A percentile compares a stretch with the other conserved stretches of the same genome.
phyloP scores from a whole-genome alignment of 2,113 vertebrate genomes.

The Thymallus thymallus region DNA sequence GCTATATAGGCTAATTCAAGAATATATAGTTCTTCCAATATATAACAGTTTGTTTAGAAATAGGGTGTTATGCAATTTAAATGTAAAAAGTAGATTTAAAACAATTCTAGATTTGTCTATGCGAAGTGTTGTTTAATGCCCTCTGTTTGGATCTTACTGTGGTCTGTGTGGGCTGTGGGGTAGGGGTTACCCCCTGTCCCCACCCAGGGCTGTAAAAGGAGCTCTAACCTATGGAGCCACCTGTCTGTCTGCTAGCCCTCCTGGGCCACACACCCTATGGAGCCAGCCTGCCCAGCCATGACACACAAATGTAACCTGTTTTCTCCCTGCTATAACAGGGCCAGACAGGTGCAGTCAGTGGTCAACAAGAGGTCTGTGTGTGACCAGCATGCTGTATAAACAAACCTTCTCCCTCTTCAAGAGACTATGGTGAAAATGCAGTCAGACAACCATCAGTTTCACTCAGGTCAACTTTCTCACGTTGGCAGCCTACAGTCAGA shows the following conservation, averaged over 20 bases:
- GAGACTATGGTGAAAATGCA: conserved; percentile 20
- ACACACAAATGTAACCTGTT: conserved; percentile 55
- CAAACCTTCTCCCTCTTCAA: not conserved
- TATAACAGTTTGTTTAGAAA: not conserved
- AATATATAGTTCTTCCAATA: not conserved
- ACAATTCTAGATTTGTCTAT: not conserved
- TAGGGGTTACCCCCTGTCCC: not conserved
- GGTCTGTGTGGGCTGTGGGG: not conserved
- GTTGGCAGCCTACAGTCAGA: too few relatives aligned
- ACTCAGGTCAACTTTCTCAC: too few relatives aligned
- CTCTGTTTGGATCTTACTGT: not conserved
- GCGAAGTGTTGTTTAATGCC: not conserved
- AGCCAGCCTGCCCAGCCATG: conserved; percentile 48
- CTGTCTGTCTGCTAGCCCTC: conserved; percentile 50
- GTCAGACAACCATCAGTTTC: conserved; percentile 30
- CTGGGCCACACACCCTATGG: conserved; percentile 49
- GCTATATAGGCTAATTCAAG: too few relatives aligned
- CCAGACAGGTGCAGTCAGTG: conserved; percentile 57
- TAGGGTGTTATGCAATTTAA: not conserved
- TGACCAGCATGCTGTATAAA: not conserved
- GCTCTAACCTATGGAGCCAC: conserved; percentile 43
- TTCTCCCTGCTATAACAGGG: conserved; percentile 35
- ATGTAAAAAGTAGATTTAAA: not conserved
- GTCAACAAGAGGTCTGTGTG: conserved; percentile 7
- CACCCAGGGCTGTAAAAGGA: not conserved